These are phyloP conservation scores for Clupea harengus DNA, from an alignment of 2,113 vertebrate genomes.

Conservation along the genomic window DNA sequence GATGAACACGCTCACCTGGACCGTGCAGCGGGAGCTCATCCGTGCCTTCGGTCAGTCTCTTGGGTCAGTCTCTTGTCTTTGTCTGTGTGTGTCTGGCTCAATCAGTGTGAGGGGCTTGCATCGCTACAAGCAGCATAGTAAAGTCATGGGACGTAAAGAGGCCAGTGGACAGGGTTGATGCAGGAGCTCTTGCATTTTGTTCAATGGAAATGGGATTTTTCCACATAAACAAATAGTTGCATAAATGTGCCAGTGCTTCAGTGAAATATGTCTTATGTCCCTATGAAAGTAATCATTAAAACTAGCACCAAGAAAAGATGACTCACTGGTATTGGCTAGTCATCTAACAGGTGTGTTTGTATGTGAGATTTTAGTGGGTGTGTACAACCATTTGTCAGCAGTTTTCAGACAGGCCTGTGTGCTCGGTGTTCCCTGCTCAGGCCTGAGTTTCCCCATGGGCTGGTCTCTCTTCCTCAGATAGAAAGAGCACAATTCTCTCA, in stretches of 20 bases:
- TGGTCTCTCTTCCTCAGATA: conserved; percentile 79
- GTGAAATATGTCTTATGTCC: neutral
- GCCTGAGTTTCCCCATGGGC: conserved; percentile 68
- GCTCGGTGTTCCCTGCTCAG: conserved; percentile 55
- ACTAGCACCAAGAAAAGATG: neutral
- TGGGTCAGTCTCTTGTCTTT: neutral
- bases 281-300: too few relatives aligned
- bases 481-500: conserved; percentile 77
- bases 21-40: conserved; percentile 88
- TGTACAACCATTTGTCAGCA: conserved; percentile 41
- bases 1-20: conserved; percentile 90
- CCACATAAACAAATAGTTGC: too few relatives aligned
- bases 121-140: neutral
- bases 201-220: too few relatives aligned
- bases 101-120: neutral
- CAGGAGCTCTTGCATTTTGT: too few relatives aligned
- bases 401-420: conserved; percentile 26
- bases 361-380: neutral
- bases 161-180: too few relatives aligned
- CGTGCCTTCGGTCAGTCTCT: conserved; percentile 85
- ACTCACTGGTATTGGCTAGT: neutral
- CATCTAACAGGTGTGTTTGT: neutral
- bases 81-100: neutral
- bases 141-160: too few relatives aligned
- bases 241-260: neutral